Evolutionary conservation across 1,140 invertebrate genomes (phyloP).

Genomic region (Philopotamus ludificatus): DNA sequence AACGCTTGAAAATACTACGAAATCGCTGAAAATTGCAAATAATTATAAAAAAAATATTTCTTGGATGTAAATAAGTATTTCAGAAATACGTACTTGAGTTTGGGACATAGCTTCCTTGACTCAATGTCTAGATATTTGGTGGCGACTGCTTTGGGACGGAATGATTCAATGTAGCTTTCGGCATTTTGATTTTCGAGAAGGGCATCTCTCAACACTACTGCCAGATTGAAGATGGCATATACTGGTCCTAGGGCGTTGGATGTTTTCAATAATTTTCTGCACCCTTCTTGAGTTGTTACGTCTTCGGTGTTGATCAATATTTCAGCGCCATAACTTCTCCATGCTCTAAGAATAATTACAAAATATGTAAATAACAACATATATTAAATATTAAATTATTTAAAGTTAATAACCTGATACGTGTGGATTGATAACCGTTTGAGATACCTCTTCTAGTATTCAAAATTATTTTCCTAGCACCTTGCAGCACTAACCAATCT

Average conservation of each 20-base stretch:
- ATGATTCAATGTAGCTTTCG: slow-evolving; percentile 58
- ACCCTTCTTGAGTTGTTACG: slow-evolving; percentile 62
- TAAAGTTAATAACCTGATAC: slow-evolving; percentile 54
- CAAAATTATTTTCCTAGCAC: slow-evolving; percentile 75
- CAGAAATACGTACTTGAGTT: slow-evolving; percentile 52
- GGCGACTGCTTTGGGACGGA: slow-evolving; percentile 61
- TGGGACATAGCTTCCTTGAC: slow-evolving; percentile 59
- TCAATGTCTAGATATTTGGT: slow-evolving; percentile 62
- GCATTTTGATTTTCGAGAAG: slow-evolving; percentile 64
- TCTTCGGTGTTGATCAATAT: slow-evolving; percentile 65
- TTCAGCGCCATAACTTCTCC: slow-evolving; percentile 63
- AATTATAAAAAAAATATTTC: too few species aligned
- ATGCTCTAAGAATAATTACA: slow-evolving; percentile 51
- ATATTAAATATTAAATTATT: neutral
- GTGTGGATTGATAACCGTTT: slow-evolving; percentile 75
- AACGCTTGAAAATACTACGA: slow-evolving; percentile 84
- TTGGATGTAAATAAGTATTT: neutral
- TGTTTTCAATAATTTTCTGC: slow-evolving; percentile 61
- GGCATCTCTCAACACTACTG: slow-evolving; percentile 66
- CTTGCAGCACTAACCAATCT: slow-evolving; percentile 81
- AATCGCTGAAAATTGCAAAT: slow-evolving; percentile 49
- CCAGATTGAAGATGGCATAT: slow-evolving; percentile 81
- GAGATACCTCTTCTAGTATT: slow-evolving; percentile 75
- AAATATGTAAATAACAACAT: neutral
- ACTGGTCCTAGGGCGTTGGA: slow-evolving; percentile 64